Evolutionary conservation across 2,113 vertebrate genomes (phyloP).

Genomic region (Columba livia): DNA sequence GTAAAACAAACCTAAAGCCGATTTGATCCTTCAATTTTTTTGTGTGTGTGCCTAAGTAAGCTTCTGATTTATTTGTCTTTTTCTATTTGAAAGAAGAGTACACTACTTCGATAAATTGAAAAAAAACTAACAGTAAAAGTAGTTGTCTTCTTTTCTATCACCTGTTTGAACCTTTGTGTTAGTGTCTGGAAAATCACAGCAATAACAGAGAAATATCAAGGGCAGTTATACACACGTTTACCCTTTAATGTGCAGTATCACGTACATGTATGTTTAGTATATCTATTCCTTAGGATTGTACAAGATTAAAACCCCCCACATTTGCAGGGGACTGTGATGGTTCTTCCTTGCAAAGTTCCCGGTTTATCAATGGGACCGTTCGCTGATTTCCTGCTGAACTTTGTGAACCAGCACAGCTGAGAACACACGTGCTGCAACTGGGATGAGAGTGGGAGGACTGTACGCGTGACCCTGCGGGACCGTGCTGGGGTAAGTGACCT

Average conservation of each 20-base stretch:
- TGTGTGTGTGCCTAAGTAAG: neutral
- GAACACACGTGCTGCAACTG: neutral
- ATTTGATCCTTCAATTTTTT: neutral
- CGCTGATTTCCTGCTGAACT: neutral
- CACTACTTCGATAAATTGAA: neutral
- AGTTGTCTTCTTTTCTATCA: neutral
- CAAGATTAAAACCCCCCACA: neutral
- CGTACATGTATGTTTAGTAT: neutral
- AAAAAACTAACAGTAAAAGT: neutral
- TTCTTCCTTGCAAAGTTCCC: neutral
- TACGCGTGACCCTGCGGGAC: neutral
- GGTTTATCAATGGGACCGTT: neutral
- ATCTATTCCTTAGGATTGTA: neutral
- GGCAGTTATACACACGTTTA: neutral
- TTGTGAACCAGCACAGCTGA: neutral
- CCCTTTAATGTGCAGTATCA: neutral
- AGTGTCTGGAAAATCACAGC: neutral
- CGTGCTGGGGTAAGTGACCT: neutral
- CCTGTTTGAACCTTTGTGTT: neutral
- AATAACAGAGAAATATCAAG: neutral
- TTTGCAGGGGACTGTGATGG: neutral
- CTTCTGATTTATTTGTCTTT: neutral
- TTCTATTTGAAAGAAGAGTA: neutral
- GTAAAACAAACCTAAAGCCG: neutral
- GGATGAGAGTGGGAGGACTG: neutral